A percentile compares a stretch with the other conserved stretches of the same genome.
phyloP scores from a whole-genome alignment of 2,797 vertebrate species.

The Tragelaphus oryx region DNA sequence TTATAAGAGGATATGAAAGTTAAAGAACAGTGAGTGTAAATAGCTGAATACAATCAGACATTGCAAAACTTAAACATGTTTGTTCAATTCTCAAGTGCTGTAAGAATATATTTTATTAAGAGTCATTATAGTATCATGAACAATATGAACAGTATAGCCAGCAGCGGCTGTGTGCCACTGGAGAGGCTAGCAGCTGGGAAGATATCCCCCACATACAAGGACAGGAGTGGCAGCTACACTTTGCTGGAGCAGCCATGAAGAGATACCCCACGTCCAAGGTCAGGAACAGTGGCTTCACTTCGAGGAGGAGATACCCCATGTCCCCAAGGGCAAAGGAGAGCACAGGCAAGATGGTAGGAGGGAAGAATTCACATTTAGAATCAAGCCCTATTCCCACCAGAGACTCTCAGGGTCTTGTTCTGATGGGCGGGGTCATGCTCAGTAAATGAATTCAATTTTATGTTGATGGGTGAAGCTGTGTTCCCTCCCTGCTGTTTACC shows the following conservation, averaged over 20 bases:
- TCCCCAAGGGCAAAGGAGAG: neutral
- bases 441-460: neutral
- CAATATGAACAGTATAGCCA: neutral
- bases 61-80: neutral
- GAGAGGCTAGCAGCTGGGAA: neutral
- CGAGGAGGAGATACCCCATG: neutral
- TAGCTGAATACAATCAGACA: neutral
- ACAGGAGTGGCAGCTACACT: neutral
- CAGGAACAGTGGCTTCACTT: neutral
- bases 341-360: neutral
- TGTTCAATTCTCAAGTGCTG: neutral
- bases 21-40: neutral
- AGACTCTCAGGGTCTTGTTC: neutral
- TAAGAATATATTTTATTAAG: constrained; percentile 10
- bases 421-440: neutral
- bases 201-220: neutral
- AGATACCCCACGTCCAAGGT: neutral
- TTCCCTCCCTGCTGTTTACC: neutral
- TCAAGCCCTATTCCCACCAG: neutral
- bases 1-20: neutral
- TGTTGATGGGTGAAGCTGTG: neutral
- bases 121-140: neutral
- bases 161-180: neutral
- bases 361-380: neutral
- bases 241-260: neutral